Evolutionary conservation across 2,888 invertebrate species (phyloP), one percentile per base, ranked within the genome.

Genomic region (Esperia sulphurella): DNA sequence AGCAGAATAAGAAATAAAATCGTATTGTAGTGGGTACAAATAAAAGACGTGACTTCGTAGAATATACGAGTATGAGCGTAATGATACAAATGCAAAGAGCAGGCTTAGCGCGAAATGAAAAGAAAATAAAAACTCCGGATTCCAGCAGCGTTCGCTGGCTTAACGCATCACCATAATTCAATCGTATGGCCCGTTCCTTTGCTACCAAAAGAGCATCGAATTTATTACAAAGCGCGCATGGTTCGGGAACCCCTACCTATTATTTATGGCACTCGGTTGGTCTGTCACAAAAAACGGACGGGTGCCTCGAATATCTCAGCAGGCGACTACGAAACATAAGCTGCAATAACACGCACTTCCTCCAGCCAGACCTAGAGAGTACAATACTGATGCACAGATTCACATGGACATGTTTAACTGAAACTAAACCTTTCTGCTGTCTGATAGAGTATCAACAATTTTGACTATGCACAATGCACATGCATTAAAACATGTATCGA

Each of bases 331-430:
- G 74, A 81, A 83, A 78, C 81, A 71, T 87, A 87, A 88, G 88
- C 88, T 89, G 89, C 85, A 87, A 88, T 79, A 89, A 88, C 87
- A 89, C 79, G 82, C 83, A 85, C 85, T 89, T 89, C 88, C 89
- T 88, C 71, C 64, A 64, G 52, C 58, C 63, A 73, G 2, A 21
- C n/a, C n/a, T 71, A 30, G 41, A 72, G 72, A 75, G 76, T 70
- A 76, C 71, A 68, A 69, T 65, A 68, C 65, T 61, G 63, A 55
- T 71, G 70, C 70, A 75, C 72, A 74, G 77, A 70, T 69, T 64
- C 65, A 61, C 50, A 52, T 12, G 10, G 33, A 8, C 31, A 14
- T 33, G 55, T 61, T 52, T 58, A 68, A 57, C 63, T 59, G 59
- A 77, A 65, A 71, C 59, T 74, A 70, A 69, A 70, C 76, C 73